Base-by-base conservation (phyloP, 1,140 invertebrate genomes). In the Anagrus nilaparvatae region DNA sequence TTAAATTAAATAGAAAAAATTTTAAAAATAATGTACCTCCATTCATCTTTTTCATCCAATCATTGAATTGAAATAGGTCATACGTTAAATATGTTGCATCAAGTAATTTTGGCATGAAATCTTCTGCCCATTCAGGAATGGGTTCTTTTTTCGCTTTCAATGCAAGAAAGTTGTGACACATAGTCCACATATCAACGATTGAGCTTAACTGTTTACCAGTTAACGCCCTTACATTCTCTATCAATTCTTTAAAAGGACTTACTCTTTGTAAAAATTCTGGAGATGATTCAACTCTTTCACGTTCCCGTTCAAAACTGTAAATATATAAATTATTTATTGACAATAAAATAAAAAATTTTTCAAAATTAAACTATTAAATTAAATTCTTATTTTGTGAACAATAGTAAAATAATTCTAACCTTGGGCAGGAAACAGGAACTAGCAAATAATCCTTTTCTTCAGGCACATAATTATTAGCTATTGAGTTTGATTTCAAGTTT, bases 41-140 rank as follows among this genome's bases (percentile, higher is more conserved):
- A 19, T 65, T 55, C 12, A 72, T 16, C 53, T 51, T 58, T 46
- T 58, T 67, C 33, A 71, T 44, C 48, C 69, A 65, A 13, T 55
- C 48, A n/a, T 52, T 69, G 32, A 61, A 61, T 43, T 59, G 68
- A 50, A 70, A 56, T 21, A 54, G 29, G 1, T 59, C 53, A 38
- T 71, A 74, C 50, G 72, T 66, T 28, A 71, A 4, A 33, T 20
- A 19, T 2, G 45, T 48, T 19, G 21, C 51, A 9, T 48, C 34
- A 8, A 51, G 31, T 16, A 55, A 42, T 10, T 57, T 38, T 0
- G 59, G 54, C 36, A 55, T 60, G 13, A 58, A 48, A 17, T 48
- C 29, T 0, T 49, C 29, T 5, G 50, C 47, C 61, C 60, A 61
- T 0, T 45, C 28, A 3, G 57, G 56, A 5, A 64, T 43, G 1